These are phyloP conservation scores for Heterodera carotae DNA, from an alignment of 1,140 invertebrate species.

Conservation along the genomic window DNA sequence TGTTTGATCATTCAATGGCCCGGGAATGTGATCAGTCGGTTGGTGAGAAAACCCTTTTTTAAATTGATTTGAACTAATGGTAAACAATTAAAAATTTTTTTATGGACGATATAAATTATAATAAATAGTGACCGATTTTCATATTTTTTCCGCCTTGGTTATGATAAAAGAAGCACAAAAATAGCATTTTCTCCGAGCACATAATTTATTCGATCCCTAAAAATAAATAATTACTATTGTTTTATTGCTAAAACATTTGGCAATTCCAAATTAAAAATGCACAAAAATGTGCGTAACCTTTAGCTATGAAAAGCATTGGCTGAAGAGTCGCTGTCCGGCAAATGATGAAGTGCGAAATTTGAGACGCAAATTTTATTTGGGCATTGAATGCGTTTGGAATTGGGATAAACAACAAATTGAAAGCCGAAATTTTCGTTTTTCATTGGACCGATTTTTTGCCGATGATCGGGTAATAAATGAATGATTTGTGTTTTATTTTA, in stretches of 20 bases:
- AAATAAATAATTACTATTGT: slow-evolving; percentile 2
- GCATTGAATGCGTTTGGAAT: slow-evolving; percentile 24
- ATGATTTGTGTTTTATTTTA: not conserved
- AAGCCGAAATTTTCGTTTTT: slow-evolving; percentile 45
- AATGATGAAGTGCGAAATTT: slow-evolving; percentile 28
- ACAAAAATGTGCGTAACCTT: too few relatives aligned
- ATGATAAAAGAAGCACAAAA: too few relatives aligned
- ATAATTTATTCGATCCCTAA: too few relatives aligned
- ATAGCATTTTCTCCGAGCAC: too few relatives aligned
- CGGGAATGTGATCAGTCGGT: slow-evolving; percentile 36
- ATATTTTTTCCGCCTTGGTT: too few relatives aligned
- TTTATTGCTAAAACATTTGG: slow-evolving; percentile 10
- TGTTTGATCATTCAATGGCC: slow-evolving; percentile 32
- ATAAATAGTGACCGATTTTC: too few relatives aligned
- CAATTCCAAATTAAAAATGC: too few relatives aligned
- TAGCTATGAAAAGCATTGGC: slow-evolving; percentile 52
- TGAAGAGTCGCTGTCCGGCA: slow-evolving; percentile 49
- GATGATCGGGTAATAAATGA: slow-evolving; percentile 46
- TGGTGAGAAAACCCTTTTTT: not conserved
- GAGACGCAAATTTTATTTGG: slow-evolving; percentile 50
- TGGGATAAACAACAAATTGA: slow-evolving; percentile 55
- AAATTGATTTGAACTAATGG: too few relatives aligned
- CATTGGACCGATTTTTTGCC: slow-evolving; percentile 44
- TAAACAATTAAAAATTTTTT: too few relatives aligned
- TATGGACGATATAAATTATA: too few relatives aligned